phyloP scores from a whole-genome alignment of 1,140 invertebrate species.

The Panagrolaimus sp. region DNA sequence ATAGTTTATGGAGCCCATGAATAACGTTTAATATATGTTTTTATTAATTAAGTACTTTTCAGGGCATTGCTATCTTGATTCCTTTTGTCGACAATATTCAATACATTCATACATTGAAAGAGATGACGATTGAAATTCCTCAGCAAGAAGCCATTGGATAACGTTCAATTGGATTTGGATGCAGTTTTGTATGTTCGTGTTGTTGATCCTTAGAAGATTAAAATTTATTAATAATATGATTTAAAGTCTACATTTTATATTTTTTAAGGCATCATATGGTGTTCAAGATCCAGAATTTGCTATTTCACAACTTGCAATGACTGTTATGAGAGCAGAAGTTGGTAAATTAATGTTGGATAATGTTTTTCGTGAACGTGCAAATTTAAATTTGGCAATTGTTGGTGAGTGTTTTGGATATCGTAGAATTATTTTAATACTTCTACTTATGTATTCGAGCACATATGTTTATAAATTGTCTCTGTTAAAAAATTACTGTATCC shows the following conservation, averaged over 20 bases:
- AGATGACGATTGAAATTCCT: constrained; percentile 98
- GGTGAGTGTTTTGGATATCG: constrained; percentile 57
- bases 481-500: neutral
- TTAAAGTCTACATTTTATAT: constrained; percentile 9
- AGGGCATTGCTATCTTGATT: constrained; percentile 83
- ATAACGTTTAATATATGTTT: too few species aligned
- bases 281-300: constrained; percentile 99
- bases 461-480: constrained; percentile 23
- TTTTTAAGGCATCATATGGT: constrained; percentile 78
- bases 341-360: constrained; percentile 96
- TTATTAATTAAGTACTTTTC: too few species aligned
- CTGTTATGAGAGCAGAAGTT: constrained; percentile 95
- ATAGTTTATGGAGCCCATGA: too few species aligned
- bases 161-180: constrained; percentile 87
- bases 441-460: too few species aligned
- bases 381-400: constrained; percentile 85
- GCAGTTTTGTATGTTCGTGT: constrained; percentile 92
- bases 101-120: constrained; percentile 97
- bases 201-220: constrained; percentile 79
- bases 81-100: constrained; percentile 87
- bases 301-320: constrained; percentile 95
- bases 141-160: constrained; percentile 85
- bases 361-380: constrained; percentile 90
- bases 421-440: too few species aligned
- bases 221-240: neutral